Base-by-base conservation (phyloP, 2,888 invertebrate species). In the Ecliptopera silaceata region DNA sequence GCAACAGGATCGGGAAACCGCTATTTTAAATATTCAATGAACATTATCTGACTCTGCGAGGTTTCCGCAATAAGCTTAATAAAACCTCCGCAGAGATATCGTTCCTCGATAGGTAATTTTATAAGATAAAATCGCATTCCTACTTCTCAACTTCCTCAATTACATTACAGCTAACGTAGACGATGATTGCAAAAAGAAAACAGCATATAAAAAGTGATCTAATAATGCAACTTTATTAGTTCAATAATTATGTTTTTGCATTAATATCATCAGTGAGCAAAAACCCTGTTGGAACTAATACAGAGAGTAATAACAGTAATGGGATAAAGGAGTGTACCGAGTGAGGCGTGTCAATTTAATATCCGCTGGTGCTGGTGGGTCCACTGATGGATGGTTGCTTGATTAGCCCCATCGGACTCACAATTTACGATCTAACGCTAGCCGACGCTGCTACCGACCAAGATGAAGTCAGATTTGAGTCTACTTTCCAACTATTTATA, bases 331-430 rank as follows among this genome's bases (percentile, higher is more conserved):
- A 79, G 81, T 79, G 80, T 74, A 73, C 74, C 59, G 71, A 77
- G 71, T 66, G 71, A 83, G 87, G 85, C 86, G 88, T 84, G 88
- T 87, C 88, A 80, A 86, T 84, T 83, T 84, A 84, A 88, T 89
- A 88, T 88, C 86, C 87, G 85, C 75, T 74, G 84, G 80, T 82
- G 82, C 45, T 54, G 59, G 54, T 43, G 26, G 70, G 77, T 68
- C 65, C 70, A 69, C 74, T 88, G 84, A 87, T 86, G 74, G 82
- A 86, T 86, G 83, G 72, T 65, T 66, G 72, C 80, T 86, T 86
- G 82, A 88, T 86, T 85, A 78, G 76, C 75, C 75, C 77, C 74
- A 66, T 70, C 75, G 74, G 72, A 77, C 72, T 65, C 64, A 64
- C 69, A 71, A 68, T 74, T 72, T 75, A 81, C 72, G 78, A 74